Percentiles rank a stretch among this genome's conserved stretches.
Conservation (phyloP, 2,797 vertebrate genomes). For the Potorous gilbertii region DNA sequence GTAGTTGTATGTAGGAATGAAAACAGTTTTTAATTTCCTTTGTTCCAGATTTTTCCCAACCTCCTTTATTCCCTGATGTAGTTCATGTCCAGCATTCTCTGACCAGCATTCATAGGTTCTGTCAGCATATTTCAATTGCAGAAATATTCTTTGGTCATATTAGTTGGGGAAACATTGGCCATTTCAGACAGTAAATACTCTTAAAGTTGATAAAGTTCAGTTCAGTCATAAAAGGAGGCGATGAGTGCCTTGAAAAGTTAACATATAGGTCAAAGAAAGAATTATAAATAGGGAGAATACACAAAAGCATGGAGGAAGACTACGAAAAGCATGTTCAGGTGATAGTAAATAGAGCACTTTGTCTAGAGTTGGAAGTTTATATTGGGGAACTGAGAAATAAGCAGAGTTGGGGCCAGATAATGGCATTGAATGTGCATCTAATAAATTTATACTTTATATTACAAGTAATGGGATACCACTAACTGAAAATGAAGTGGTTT, state of each 20-base stretch:
- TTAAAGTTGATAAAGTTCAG: background rate
- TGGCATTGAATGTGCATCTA: background rate
- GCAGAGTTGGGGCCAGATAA: background rate
- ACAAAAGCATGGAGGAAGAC: background rate
- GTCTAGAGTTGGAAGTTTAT: background rate
- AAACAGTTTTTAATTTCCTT: background rate
- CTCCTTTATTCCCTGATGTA: background rate
- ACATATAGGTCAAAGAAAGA: background rate
- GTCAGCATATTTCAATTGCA: background rate
- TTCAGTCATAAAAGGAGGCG: background rate
- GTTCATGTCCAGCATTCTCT: background rate
- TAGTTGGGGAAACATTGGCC: background rate
- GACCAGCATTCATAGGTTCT: background rate
- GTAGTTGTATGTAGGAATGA: background rate
- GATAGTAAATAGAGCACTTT: background rate
- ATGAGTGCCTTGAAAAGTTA: background rate
- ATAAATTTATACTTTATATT: background rate
- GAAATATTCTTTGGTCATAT: background rate
- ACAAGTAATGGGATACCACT: background rate
- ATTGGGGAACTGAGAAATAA: background rate
- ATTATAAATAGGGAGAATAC: background rate
- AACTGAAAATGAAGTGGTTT: background rate
- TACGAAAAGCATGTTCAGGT: background rate
- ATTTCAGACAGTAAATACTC: background rate
- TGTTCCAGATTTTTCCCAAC: background rate